Base-by-base conservation (phyloP, 1,140 invertebrate genomes). In the Caenorhabditis inopinata region DNA sequence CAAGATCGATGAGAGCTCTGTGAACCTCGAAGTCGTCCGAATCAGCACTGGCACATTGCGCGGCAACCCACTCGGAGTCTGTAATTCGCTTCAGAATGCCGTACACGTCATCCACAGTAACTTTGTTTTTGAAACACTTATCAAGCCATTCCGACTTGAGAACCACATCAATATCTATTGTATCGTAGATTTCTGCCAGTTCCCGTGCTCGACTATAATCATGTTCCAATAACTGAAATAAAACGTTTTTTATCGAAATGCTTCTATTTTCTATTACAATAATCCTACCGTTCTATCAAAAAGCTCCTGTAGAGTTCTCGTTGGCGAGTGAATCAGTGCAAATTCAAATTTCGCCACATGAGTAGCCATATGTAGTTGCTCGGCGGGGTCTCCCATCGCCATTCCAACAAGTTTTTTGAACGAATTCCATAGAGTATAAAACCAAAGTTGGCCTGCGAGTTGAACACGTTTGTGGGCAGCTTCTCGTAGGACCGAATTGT, bases 391-490 rank as follows among this genome's bases (percentile, higher is more conserved):
- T 12, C 76, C 76, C 29, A 78, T 53, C 12, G 76, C 76, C 76
- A 78, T 78, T 68, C 76, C 76, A 25, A 78, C 11, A 6, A 78
- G 53, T n/a, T 76, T 42, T 68, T 78, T 78, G 18, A 78, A 38
- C 9, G 76, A 48, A 12, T 51, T 58, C 76, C 76, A 78, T 27
- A 78, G 12, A 16, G 76, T 78, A 14, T 62, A 78, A 4, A 78
- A n/a, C 76, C 76, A 78, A 1, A 78, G 14, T 45, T 53, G 49
- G 11, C 35, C 49, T 1, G 76, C 76, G 1, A 78, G 14, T 45
- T 58, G 53, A 14, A 53, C 53, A 5, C 76, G 16, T 21, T 68
- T 42, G 46, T 49, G 49, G 9, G 53, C 76, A 11, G 53, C 53
- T 29, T 78, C 51, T 11, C 76, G 49, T 46, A 58, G 76, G 7